Evolutionary conservation across 2,888 invertebrate genomes (phyloP).

Genomic region (Euphydryas editha): DNA sequence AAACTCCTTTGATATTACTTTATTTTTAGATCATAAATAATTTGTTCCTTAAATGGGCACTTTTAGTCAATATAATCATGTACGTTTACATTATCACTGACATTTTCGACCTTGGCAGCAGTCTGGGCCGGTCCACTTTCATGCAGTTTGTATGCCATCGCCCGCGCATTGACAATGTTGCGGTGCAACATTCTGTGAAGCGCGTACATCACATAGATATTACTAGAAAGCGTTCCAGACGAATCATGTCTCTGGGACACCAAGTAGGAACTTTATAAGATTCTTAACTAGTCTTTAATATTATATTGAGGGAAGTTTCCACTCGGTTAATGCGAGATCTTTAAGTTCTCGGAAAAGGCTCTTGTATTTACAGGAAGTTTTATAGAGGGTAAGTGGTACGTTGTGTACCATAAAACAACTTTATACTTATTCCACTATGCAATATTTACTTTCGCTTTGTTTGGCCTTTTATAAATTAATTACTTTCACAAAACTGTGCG

Average conservation of each 20-base stretch:
- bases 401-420: slow-evolving; percentile 9
- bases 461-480: slow-evolving; percentile 10
- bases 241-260: slow-evolving; percentile 58
- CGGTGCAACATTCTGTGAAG: slow-evolving; percentile 54
- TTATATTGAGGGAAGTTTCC: slow-evolving; percentile 46
- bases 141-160: slow-evolving; percentile 62
- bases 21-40: background rate
- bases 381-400: slow-evolving; percentile 13
- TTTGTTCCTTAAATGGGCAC: background rate
- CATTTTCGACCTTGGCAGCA: slow-evolving; percentile 39
- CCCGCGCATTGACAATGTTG: slow-evolving; percentile 49
- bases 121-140: slow-evolving; percentile 62
- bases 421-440: slow-evolving; percentile 14
- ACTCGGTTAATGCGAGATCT: slow-evolving; percentile 22
- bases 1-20: background rate
- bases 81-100: slow-evolving; percentile 40
- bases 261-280: slow-evolving; percentile 44
- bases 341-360: slow-evolving; percentile 22
- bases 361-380: slow-evolving; percentile 8
- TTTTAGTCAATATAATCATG: slow-evolving; percentile 2
- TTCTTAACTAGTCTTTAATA: slow-evolving; percentile 35
- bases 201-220: slow-evolving; percentile 62
- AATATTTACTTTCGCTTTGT: background rate
- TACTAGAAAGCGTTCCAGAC: slow-evolving; percentile 70
- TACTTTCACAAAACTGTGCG: slow-evolving; percentile 1